Evolutionary conservation across 2,797 vertebrate genomes (phyloP).

Genomic region (Sebastes diploproa): DNA sequence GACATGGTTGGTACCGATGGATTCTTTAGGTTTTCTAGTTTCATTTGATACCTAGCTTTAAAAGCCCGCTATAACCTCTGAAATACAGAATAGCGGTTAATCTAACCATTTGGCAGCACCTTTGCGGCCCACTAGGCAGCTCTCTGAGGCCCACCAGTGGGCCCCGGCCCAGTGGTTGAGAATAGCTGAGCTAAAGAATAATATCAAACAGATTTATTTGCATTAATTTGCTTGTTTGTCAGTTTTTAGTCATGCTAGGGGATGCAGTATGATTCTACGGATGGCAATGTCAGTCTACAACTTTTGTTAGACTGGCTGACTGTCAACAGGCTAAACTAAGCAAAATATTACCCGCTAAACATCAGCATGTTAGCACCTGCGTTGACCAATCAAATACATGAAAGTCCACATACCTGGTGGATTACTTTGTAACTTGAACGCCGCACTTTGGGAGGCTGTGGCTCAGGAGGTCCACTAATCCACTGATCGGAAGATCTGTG

Average conservation of each 20-base stretch:
- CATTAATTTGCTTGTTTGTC: background rate
- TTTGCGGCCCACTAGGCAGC: too few relatives aligned
- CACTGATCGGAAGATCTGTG: background rate
- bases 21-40: too few relatives aligned
- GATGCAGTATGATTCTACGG: background rate
- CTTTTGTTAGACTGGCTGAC: background rate
- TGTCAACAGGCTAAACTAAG: background rate
- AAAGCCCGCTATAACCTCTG: too few relatives aligned
- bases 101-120: too few relatives aligned
- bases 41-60: too few relatives aligned
- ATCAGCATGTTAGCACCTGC: background rate
- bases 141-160: too few relatives aligned
- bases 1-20: too few relatives aligned
- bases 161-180: too few relatives aligned
- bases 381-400: background rate
- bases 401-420: background rate
- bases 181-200: background rate
- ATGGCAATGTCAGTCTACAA: background rate
- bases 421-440: background rate
- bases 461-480: background rate
- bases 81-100: too few relatives aligned
- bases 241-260: background rate
- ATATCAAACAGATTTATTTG: background rate
- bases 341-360: background rate
- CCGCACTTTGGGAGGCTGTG: background rate